phyloP scores from a whole-genome alignment of 2,797 vertebrate genomes.

The Sebastes umbrosus region DNA sequence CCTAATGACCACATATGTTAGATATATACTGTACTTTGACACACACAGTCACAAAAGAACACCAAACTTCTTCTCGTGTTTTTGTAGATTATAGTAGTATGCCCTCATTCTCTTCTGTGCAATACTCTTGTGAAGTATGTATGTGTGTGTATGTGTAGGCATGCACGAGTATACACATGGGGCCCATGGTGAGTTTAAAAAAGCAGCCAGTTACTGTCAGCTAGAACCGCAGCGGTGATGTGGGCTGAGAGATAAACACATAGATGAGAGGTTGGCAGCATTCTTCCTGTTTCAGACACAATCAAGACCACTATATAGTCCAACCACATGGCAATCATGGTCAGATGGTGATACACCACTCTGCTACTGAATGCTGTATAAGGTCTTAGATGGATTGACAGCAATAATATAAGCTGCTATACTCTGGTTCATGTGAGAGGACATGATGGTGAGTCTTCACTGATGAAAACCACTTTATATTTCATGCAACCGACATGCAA shows the following conservation, averaged over 20 bases:
- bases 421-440: neutral
- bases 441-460: neutral
- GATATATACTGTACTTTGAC: neutral
- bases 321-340: conserved; percentile 65
- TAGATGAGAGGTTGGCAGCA: conserved; percentile 53
- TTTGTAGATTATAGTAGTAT: neutral
- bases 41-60: neutral
- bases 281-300: conserved; percentile 68
- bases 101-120: neutral
- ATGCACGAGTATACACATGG: conserved; percentile 10
- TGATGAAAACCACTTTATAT: neutral
- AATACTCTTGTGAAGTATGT: neutral
- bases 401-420: neutral
- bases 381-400: conserved; percentile 17
- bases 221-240: conserved; percentile 49
- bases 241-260: conserved; percentile 70
- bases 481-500: neutral
- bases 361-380: conserved; percentile 28
- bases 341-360: conserved; percentile 39
- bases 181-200: conserved; percentile 52
- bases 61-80: neutral
- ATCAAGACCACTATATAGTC: conserved; percentile 54
- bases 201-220: conserved; percentile 50
- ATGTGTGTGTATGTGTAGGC: neutral
- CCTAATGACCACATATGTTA: neutral